Evolutionary conservation across 2,797 vertebrate species (phyloP).

Genomic region (Mustela erminea): DNA sequence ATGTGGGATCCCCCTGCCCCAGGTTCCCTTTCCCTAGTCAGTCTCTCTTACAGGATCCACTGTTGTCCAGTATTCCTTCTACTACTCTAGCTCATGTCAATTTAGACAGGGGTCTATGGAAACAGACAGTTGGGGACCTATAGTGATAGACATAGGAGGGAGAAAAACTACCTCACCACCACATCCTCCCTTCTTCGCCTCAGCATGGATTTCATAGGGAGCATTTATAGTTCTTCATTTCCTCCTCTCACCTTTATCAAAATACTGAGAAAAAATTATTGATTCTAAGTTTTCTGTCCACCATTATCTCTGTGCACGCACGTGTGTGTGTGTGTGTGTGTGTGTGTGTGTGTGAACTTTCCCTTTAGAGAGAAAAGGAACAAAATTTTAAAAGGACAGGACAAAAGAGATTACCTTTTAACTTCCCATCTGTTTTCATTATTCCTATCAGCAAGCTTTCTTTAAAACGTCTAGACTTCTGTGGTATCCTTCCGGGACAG

Average conservation of each 20-base stretch:
- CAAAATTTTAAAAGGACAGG: not conserved
- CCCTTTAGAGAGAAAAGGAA: not conserved
- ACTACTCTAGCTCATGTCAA: not conserved
- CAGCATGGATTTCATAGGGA: not conserved
- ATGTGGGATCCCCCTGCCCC: not conserved
- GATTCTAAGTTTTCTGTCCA: not conserved
- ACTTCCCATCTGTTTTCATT: not conserved
- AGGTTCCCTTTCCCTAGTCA: not conserved
- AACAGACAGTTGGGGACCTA: not conserved
- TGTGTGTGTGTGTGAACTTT: not conserved
- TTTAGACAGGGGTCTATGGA: not conserved
- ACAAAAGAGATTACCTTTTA: not conserved
- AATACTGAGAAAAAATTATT: not conserved
- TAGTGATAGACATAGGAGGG: not conserved
- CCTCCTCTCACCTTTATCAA: not conserved
- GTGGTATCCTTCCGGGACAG: not conserved
- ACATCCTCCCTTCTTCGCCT: not conserved
- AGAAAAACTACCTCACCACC: not conserved
- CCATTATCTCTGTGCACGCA: not conserved
- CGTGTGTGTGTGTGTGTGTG: not conserved
- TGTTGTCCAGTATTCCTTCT: not conserved
- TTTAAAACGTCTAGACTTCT: not conserved
- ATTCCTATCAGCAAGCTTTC: not conserved
- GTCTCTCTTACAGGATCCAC: not conserved
- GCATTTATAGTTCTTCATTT: not conserved